A percentile compares a stretch with the other conserved stretches of the same genome.
These are phyloP conservation scores for Pterois miles DNA, from an alignment of 2,797 vertebrate species.

Conservation along the genomic window DNA sequence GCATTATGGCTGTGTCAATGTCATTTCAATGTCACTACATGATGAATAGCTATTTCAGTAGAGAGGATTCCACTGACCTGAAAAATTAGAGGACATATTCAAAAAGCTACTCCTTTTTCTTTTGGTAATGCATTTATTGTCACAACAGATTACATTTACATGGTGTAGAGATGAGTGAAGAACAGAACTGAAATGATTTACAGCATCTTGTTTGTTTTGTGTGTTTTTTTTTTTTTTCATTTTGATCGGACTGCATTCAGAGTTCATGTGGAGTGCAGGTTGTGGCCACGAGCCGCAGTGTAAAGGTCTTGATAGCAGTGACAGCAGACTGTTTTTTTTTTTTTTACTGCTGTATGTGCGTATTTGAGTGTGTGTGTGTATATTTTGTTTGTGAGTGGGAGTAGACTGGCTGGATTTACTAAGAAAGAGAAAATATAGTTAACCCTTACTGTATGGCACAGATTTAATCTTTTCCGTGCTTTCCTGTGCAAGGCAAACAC, in stretches of 20 bases:
- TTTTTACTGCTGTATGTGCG: slow-evolving; percentile 31
- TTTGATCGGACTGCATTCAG: slow-evolving; percentile 58
- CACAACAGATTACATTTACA: slow-evolving; percentile 93
- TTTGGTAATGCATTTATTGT: slow-evolving; percentile 92
- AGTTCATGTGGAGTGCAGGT: slow-evolving; percentile 69
- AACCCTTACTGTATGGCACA: slow-evolving; percentile 32
- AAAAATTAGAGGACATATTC: slow-evolving; percentile 48
- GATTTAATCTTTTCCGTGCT: slow-evolving; percentile 12
- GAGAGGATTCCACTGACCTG: slow-evolving; percentile 7
- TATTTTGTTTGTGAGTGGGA: slow-evolving; percentile 50
- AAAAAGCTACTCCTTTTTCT: slow-evolving; percentile 52
- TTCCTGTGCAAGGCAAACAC: slow-evolving; percentile 2
- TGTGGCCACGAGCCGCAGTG: slow-evolving; percentile 52
- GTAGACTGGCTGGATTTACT: slow-evolving; percentile 54
- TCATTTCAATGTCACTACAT: slow-evolving; percentile 35
- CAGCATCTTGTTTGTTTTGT: slow-evolving; percentile 51
- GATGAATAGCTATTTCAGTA: slow-evolving; percentile 12
- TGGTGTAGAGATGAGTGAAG: slow-evolving; percentile 85
- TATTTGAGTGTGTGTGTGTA: slow-evolving; percentile 37
- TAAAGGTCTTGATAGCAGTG: slow-evolving; percentile 52
- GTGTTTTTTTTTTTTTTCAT: slow-evolving; percentile 4
- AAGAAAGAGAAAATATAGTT: slow-evolving; percentile 26
- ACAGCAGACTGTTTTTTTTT: slow-evolving; percentile 31
- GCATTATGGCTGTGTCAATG: not conserved
- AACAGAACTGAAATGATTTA: slow-evolving; percentile 74